These are phyloP conservation scores for Leptosomus discolor DNA, from an alignment of 2,113 vertebrate genomes.

Conservation along the genomic window DNA sequence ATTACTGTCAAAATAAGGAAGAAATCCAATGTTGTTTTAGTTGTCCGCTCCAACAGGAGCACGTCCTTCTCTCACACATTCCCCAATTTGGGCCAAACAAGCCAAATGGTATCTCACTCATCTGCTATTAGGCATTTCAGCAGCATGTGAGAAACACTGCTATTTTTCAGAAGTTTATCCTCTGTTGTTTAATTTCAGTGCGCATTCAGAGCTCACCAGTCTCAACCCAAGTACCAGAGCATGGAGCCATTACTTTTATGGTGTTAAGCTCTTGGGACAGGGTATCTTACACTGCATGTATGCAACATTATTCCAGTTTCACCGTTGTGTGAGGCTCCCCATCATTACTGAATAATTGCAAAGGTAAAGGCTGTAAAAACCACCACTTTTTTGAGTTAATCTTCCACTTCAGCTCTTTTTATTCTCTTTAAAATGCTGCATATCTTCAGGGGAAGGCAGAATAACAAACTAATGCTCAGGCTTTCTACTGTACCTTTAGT, in stretches of 20 bases:
- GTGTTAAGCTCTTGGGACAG: neutral
- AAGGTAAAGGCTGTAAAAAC: neutral
- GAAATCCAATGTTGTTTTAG: neutral
- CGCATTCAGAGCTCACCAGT: neutral
- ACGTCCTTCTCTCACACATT: neutral
- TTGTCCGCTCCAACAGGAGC: rapidly evolving
- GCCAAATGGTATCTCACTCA: neutral
- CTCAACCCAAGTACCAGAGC: neutral
- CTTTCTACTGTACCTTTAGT: neutral
- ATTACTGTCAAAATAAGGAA: neutral
- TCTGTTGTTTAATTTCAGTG: neutral
- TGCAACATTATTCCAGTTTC: neutral
- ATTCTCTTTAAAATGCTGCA: neutral
- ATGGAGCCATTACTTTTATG: rapidly evolving
- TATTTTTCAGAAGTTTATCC: neutral
- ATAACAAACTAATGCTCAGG: neutral
- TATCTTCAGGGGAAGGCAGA: neutral
- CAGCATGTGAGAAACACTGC: neutral
- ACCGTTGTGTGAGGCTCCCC: neutral
- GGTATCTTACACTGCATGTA: neutral
- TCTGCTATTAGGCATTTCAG: neutral
- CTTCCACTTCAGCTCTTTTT: neutral
- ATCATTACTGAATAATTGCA: neutral
- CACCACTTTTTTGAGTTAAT: neutral
- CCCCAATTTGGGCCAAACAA: neutral